These are phyloP conservation scores for Rhinogobio ventralis DNA, from an alignment of 2,797 vertebrate species.

Conservation along the genomic window DNA sequence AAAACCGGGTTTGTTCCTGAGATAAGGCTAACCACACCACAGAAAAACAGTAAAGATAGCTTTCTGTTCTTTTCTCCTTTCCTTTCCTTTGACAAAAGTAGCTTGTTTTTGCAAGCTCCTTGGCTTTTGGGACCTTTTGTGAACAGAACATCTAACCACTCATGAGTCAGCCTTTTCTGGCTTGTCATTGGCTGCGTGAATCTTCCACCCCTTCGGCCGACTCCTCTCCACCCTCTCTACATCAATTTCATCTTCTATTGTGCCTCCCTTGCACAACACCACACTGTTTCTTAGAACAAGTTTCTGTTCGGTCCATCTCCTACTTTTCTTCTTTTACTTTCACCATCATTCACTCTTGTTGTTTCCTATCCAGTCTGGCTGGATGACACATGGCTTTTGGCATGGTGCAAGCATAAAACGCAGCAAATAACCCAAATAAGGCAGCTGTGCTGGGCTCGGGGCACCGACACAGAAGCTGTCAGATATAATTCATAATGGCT, in stretches of 20 bases:
- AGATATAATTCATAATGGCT: conserved; percentile 52
- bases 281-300: conserved; percentile 37
- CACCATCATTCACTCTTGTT: conserved; percentile 48
- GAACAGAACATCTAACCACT: conserved; percentile 68
- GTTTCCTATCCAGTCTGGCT: conserved; percentile 65
- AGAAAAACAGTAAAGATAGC: not conserved
- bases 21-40: not conserved
- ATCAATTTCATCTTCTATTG: conserved; percentile 63
- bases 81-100: conserved; percentile 19
- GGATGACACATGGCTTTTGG: conserved; percentile 71
- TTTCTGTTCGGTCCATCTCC: conserved; percentile 36
- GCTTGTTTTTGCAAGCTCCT: conserved; percentile 13
- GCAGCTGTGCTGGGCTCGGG: conserved; percentile 68
- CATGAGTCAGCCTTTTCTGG: conserved; percentile 70
- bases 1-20: conserved; percentile 4
- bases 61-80: conserved; percentile 23
- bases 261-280: conserved; percentile 56
- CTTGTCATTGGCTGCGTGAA: conserved; percentile 74
- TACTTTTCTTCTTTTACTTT: conserved; percentile 37
- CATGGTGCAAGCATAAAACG: conserved; percentile 63
- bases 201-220: conserved; percentile 69
- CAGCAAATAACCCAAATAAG: conserved; percentile 79
- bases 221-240: conserved; percentile 67
- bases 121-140: conserved; percentile 48
- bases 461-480: conserved; percentile 64